Conservation (phyloP, 1,140 invertebrate genomes). For the Drosophila persimilis region DNA sequence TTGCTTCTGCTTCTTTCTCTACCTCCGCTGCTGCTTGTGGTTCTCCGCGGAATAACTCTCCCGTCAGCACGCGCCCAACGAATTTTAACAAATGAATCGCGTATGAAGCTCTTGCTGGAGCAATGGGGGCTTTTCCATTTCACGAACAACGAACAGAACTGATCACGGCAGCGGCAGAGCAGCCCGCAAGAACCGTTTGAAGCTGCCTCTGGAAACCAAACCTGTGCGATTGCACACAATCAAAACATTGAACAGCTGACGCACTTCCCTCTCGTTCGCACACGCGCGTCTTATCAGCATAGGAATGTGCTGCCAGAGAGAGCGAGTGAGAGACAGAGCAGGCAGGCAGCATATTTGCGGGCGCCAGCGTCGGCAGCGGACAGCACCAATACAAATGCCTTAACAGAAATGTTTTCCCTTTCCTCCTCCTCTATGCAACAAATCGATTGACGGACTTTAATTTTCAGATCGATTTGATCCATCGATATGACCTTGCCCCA, state of each 20-base stretch:
- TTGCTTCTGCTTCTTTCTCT: conserved; percentile 15
- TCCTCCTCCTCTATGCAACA: background rate
- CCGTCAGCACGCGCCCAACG: conserved; percentile 32
- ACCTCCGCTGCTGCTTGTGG: background rate
- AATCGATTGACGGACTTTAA: conserved; percentile 8
- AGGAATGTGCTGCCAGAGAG: conserved; percentile 55
- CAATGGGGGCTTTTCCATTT: conserved; percentile 63
- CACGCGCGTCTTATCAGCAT: conserved; percentile 59
- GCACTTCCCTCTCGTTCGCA: conserved; percentile 21
- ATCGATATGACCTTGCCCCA: conserved; percentile 8
- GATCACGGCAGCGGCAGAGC: conserved; percentile 30
- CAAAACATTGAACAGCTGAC: conserved; percentile 78
- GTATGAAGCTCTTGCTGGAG: conserved; percentile 4
- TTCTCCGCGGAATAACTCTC: conserved; percentile 15
- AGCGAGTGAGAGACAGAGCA: conserved; percentile 33
- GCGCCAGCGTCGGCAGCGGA: background rate
- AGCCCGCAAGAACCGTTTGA: conserved; percentile 24
- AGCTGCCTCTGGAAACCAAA: conserved; percentile 43
- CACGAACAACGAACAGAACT: conserved; percentile 70
- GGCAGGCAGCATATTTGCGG: conserved; percentile 4
- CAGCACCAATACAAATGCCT: conserved; percentile 4
- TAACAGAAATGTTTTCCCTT: conserved; percentile 4
- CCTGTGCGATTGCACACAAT: conserved; percentile 65
- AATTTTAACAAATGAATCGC: conserved; percentile 16
- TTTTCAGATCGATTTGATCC: background rate